Conservation (phyloP, 2,888 invertebrate genomes). For the Herminia tarsipennalis region DNA sequence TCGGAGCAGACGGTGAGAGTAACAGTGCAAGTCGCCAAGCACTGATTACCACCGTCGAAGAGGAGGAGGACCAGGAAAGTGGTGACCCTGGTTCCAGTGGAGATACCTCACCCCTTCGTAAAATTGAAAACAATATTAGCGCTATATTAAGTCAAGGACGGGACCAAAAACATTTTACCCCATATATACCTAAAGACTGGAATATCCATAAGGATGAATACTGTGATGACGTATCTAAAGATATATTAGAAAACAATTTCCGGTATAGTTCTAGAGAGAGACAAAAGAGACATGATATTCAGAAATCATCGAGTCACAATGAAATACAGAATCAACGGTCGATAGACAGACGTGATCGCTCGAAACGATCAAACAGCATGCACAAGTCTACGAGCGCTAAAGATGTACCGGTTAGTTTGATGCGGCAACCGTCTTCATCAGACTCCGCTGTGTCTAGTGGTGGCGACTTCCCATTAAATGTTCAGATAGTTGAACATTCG, state of each 20-base stretch:
- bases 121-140: conserved; percentile 90
- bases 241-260: conserved; percentile 81
- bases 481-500: conserved; percentile 88
- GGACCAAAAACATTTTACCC: conserved; percentile 83
- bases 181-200: conserved; percentile 85
- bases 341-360: conserved; percentile 80
- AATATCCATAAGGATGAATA: conserved; percentile 85
- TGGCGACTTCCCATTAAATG: conserved; percentile 87
- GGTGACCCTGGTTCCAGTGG: conserved; percentile 86
- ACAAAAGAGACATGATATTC: conserved; percentile 84
- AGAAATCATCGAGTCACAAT: conserved; percentile 87
- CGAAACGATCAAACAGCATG: conserved; percentile 87
- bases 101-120: conserved; percentile 88
- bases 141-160: conserved; percentile 87
- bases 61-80: conserved; percentile 89
- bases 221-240: conserved; percentile 83
- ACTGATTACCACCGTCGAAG: conserved; percentile 89
- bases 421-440: conserved; percentile 81
- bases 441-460: conserved; percentile 83
- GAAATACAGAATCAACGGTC: conserved; percentile 85
- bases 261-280: conserved; percentile 84
- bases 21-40: conserved; percentile 86
- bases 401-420: conserved; percentile 87
- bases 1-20: conserved; percentile 84
- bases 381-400: conserved; percentile 91